Conservation (phyloP, 2,888 invertebrate genomes). For the Phengaris alcon region DNA sequence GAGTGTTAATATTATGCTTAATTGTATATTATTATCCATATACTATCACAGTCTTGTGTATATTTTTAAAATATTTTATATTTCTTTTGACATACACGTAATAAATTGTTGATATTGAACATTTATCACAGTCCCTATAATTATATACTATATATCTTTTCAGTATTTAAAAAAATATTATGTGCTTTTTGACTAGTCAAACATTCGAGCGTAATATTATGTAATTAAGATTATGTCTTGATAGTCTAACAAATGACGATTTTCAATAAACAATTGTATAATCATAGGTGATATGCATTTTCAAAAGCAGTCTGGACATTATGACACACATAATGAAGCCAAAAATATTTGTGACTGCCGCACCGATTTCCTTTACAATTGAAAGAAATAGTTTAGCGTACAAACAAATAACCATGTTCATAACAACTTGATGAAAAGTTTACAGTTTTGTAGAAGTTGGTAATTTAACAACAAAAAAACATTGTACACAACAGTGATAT, state of each 20-base stretch:
- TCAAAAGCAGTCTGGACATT: no score
- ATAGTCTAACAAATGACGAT: no score
- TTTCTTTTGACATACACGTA: background rate
- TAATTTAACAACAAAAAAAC: background rate
- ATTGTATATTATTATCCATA: background rate
- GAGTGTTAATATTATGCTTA: background rate
- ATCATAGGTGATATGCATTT: no score
- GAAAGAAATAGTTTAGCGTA: background rate
- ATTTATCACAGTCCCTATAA: background rate
- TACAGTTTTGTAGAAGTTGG: background rate
- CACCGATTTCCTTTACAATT: no score
- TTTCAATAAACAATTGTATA: no score
- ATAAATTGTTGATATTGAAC: background rate
- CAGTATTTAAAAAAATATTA: no score
- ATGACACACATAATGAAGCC: no score
- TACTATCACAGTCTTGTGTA: constrained; percentile 11
- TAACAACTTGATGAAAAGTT: background rate
- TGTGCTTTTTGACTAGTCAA: no score
- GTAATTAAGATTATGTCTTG: no score
- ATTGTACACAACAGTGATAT: background rate
- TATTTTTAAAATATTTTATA: background rate
- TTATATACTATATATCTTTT: no score
- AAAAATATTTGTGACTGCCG: no score
- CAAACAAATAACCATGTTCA: background rate
- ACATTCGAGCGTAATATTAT: no score